Evolutionary conservation across 2,113 vertebrate species (phyloP), one percentile per base, ranked within the genome.

Genomic region (Bucco capensis): DNA sequence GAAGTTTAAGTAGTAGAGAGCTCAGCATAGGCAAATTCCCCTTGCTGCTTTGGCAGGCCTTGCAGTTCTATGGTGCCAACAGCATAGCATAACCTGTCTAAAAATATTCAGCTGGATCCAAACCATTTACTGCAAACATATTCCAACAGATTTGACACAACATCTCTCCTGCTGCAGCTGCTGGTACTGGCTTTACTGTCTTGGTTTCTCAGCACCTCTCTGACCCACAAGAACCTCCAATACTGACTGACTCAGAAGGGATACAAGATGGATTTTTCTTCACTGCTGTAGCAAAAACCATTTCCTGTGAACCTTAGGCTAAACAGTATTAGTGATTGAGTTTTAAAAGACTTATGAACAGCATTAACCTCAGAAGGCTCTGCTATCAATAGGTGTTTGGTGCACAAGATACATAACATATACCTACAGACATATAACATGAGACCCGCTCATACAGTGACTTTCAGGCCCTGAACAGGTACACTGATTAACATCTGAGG

Each of bases 81-180:
- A 67, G 92, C 74, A 44, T 37, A 60, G 71, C 15, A 6, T 38
- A 82, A 89, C 35, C 35, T 86, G 64, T 57, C 61, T n/a, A 54
- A 77, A 67, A 35, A 38, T 81, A 83, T 76, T 86, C 73, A 71
- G 35, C 56, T 78, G 77, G 69, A 77, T 83, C 70, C 70, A 74
- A 88, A 80, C 8, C 13, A 54, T 44, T 60, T 47, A 35, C n/a
- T 54, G 27, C 47, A 54, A 81, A 51, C 13, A 22, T 12, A 50
- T 10, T 47, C 38, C 70, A 77, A 28, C 4, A 62, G 44, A 62
- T 35, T 2, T 71, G 64, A 47, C 31, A 37, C 0, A 14, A 33
- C 33, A 44, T 3, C 49, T 79, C 35, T 61, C 31, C 72, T 70
- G 72, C 89, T 70, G 75, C 88, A 66, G 66, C 0, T 1, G 62